A percentile compares a stretch with the other conserved stretches of the same genome.
These are phyloP conservation scores for Mus spretus DNA, from an alignment of 2,797 vertebrate genomes.

Conservation along the genomic window DNA sequence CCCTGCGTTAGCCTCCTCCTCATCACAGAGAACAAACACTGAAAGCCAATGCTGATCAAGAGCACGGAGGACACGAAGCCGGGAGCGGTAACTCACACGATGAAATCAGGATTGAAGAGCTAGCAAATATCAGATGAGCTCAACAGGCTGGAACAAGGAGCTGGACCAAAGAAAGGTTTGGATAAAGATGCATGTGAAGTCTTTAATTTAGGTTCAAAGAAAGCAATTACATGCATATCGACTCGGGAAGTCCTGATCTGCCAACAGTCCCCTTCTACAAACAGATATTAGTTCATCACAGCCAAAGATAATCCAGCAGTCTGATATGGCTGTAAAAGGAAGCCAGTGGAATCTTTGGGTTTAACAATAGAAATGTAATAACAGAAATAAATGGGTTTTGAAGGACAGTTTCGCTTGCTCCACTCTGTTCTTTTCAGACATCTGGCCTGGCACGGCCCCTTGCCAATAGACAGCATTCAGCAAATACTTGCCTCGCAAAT, in stretches of 20 bases:
- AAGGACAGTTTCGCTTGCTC: background rate
- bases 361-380: slow-evolving; percentile 53
- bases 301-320: slow-evolving; percentile 65
- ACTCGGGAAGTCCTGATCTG: background rate
- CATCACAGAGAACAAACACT: slow-evolving; percentile 36
- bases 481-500: slow-evolving; percentile 60
- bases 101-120: slow-evolving; percentile 67
- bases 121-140: slow-evolving; percentile 62
- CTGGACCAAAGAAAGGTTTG: slow-evolving; percentile 34
- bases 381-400: slow-evolving; percentile 33
- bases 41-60: background rate
- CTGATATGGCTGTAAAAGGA: slow-evolving; percentile 30
- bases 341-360: slow-evolving; percentile 44
- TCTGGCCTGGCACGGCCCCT: slow-evolving; percentile 35
- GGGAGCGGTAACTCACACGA: background rate
- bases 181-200: slow-evolving; percentile 52
- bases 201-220: slow-evolving; percentile 72
- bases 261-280: slow-evolving; percentile 40
- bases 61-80: slow-evolving; percentile 40
- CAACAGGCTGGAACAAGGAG: slow-evolving; percentile 55
- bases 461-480: slow-evolving; percentile 49
- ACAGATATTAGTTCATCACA: slow-evolving; percentile 61
- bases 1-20: background rate
- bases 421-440: slow-evolving; percentile 32
- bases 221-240: slow-evolving; percentile 34